A percentile compares a stretch with the other conserved stretches of the same genome.
Conservation (phyloP, 2,888 invertebrate genomes). For the Plagodis pulveraria region DNA sequence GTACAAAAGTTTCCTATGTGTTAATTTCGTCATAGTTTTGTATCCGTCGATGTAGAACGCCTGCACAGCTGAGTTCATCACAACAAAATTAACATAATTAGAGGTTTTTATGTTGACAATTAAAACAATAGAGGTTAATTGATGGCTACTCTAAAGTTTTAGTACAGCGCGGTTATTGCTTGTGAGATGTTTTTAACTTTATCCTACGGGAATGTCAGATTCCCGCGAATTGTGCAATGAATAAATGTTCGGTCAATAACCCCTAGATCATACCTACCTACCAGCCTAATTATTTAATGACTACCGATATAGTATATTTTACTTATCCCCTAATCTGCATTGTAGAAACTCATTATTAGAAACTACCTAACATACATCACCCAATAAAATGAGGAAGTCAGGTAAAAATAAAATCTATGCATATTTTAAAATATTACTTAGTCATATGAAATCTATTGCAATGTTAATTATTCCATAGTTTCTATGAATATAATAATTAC, state of each 20-base stretch:
- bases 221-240: constrained; percentile 31
- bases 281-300: too few species aligned
- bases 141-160: constrained; percentile 17
- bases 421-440: too few species aligned
- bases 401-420: too few species aligned
- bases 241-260: constrained; percentile 15
- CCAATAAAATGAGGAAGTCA: too few species aligned
- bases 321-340: too few species aligned
- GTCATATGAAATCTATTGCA: too few species aligned
- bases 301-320: too few species aligned
- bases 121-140: constrained; percentile 26
- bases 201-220: constrained; percentile 7
- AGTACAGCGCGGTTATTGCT: neutral
- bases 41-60: constrained; percentile 8
- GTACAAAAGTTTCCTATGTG: constrained; percentile 25
- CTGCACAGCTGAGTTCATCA: constrained; percentile 26
- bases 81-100: constrained; percentile 32
- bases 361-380: too few species aligned
- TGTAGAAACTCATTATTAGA: too few species aligned
- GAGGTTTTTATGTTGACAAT: constrained; percentile 23
- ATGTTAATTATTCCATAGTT: too few species aligned
- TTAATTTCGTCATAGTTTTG: constrained; percentile 15
- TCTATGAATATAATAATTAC: too few species aligned
- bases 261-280: constrained; percentile 12
- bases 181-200: neutral